Conservation (phyloP, 2,797 vertebrate genomes). For the Monodelphis domestica region DNA sequence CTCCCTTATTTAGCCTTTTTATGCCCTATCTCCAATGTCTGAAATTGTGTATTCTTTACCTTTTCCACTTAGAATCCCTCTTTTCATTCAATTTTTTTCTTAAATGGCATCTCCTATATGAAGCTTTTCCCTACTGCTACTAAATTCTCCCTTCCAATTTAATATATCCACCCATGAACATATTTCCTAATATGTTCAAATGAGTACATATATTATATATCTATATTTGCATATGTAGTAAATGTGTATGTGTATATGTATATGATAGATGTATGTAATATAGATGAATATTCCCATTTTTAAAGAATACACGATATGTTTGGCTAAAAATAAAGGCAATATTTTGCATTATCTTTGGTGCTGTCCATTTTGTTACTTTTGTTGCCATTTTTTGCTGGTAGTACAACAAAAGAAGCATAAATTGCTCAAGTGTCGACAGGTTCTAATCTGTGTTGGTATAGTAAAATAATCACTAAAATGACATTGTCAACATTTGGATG, state of each 20-base stretch:
- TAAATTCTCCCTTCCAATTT: background rate
- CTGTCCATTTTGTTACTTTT: background rate
- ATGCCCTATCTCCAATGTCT: background rate
- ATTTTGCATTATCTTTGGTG: background rate
- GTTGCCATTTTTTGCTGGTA: background rate
- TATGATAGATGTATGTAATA: background rate
- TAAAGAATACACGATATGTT: background rate
- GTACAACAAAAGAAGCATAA: background rate
- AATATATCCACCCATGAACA: background rate
- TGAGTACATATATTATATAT: too few relatives aligned
- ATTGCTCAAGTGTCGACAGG: background rate
- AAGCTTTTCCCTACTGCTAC: background rate
- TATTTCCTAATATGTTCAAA: too few relatives aligned
- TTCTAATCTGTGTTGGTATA: too few relatives aligned
- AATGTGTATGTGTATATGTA: background rate
- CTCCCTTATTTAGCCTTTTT: background rate
- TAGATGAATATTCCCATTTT: background rate
- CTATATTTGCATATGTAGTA: too few relatives aligned
- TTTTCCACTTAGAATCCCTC: background rate
- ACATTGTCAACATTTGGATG: background rate
- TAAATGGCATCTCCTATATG: background rate
- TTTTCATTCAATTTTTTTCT: background rate
- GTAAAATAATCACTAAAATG: background rate
- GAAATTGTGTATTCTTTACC: background rate
- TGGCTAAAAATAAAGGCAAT: background rate